Evolutionary conservation across 2,797 vertebrate species (phyloP).

Genomic region (Pantherophis alleghaniensis): DNA sequence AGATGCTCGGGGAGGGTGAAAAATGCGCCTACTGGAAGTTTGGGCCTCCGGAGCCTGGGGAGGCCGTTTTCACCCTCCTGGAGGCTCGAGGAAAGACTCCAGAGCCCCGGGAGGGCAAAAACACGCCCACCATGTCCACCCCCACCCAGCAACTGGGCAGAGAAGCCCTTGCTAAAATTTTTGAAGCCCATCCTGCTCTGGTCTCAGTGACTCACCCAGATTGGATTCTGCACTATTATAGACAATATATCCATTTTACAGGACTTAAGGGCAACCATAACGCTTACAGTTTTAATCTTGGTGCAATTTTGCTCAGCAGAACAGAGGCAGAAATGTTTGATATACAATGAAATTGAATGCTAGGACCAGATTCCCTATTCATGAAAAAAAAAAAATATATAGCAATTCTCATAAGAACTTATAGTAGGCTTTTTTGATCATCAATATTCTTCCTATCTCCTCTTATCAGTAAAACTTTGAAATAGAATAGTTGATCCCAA

Average conservation of each 20-base stretch:
- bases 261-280: background rate
- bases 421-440: background rate
- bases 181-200: background rate
- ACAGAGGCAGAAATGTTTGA: background rate
- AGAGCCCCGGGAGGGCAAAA: too few species aligned
- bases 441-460: background rate
- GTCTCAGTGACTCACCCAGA: background rate
- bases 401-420: background rate
- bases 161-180: too few species aligned
- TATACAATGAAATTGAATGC: background rate
- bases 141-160: too few species aligned
- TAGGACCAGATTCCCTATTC: background rate
- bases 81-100: too few species aligned
- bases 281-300: background rate
- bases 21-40: too few species aligned
- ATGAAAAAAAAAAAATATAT: background rate
- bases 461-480: background rate
- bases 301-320: background rate
- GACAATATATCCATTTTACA: background rate
- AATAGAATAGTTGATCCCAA: background rate
- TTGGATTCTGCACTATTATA: background rate
- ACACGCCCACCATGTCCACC: too few species aligned
- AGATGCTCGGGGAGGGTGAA: too few species aligned
- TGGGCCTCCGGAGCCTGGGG: too few species aligned
- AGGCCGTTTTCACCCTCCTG: too few species aligned